Base-by-base conservation (phyloP, 2,888 invertebrate genomes). In the Dynastes grantii region DNA sequence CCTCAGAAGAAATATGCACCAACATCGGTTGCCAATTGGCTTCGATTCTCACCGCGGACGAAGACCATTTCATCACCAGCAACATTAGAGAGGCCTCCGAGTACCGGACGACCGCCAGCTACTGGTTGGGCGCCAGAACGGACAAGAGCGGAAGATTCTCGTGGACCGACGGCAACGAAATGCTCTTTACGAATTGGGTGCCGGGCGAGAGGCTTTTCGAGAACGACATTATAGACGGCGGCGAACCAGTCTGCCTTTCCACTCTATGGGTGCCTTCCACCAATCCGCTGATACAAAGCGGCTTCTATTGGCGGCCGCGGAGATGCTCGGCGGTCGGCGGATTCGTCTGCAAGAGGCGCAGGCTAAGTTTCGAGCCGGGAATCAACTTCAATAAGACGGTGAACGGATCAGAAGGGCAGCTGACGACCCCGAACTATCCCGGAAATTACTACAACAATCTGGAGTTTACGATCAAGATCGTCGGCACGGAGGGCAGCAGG, bases 401-500 rank as follows among this genome's bases (percentile, higher is more conserved):
- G 3, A 93, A 93, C 81, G 94, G 91, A 63, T 88, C 89, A 1
- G 91, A 91, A 81, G 95, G 95, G 4, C 90, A 90, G 53, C 86
- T 96, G 37, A 91, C 92, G 1, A 94, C 95, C 13, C 94, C 95
- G 0, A 93, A 92, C 85, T 93, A 93, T 85, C 96, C 96, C 0
- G 91, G 91, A 37, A 89, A 91, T 81, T 96, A 96, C 87, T 93
- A 94, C 85, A 92, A 94, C 85, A 92, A 94, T 84, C 87, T 95
- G 83, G 93, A 95, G 88, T 94, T 94, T 87, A 92, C 92, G 88
- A 92, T 93, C 61, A 91, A 90, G 81, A 91, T 96, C 61, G 86
- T 90, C n/a, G 94, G 93, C 3, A 93, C 94, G 0, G 90, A 91
- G 11, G 90, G 91, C 82, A 92, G 93, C 0, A 90, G 95, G 73